These are phyloP conservation scores for Thaumatotibia leucotreta DNA, from an alignment of 1,140 invertebrate genomes.

Conservation along the genomic window DNA sequence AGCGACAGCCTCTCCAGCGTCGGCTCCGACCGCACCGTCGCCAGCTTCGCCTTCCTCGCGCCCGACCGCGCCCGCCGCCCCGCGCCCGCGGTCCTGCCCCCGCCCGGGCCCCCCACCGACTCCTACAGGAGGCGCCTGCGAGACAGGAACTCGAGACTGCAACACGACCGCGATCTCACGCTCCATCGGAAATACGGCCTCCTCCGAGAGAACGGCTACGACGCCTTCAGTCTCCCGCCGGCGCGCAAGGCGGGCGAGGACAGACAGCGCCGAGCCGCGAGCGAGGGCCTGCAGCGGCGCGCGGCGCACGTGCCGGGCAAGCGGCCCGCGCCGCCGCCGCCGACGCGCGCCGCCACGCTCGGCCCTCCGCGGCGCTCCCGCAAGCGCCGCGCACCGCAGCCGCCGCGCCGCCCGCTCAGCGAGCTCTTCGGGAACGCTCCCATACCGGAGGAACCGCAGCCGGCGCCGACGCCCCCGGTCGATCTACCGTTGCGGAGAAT, in stretches of 20 bases:
- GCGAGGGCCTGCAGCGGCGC: conserved; percentile 75
- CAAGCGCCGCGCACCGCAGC: conserved; percentile 58
- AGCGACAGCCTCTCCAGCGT: conserved; percentile 61
- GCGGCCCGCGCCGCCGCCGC: conserved; percentile 1
- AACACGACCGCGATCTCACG: conserved; percentile 77
- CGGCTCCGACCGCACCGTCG: conserved; percentile 82
- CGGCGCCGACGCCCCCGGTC: background rate
- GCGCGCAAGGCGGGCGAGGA: conserved; percentile 50
- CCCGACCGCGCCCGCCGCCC: conserved; percentile 68
- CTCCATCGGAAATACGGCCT: conserved; percentile 80
- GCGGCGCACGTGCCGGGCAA: conserved; percentile 83
- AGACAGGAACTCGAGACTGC: conserved; percentile 76
- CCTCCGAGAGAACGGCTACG: conserved; percentile 73
- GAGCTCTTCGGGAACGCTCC: background rate
- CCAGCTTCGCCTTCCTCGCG: conserved; percentile 83
- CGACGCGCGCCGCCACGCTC: conserved; percentile 1
- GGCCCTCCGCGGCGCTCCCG: conserved; percentile 42
- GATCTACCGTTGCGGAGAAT: background rate
- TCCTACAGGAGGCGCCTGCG: conserved; percentile 79
- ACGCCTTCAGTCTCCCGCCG: conserved; percentile 76
- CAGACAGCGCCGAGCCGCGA: conserved; percentile 72
- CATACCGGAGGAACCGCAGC: conserved; percentile 15
- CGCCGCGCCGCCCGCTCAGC: conserved; percentile 23
- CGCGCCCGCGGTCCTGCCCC: conserved; percentile 61
- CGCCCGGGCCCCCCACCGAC: conserved; percentile 76